Percentiles rank a stretch among this genome's conserved stretches.
phyloP scores from a whole-genome alignment of 2,797 vertebrate species.

The Orestias chungarensis region DNA sequence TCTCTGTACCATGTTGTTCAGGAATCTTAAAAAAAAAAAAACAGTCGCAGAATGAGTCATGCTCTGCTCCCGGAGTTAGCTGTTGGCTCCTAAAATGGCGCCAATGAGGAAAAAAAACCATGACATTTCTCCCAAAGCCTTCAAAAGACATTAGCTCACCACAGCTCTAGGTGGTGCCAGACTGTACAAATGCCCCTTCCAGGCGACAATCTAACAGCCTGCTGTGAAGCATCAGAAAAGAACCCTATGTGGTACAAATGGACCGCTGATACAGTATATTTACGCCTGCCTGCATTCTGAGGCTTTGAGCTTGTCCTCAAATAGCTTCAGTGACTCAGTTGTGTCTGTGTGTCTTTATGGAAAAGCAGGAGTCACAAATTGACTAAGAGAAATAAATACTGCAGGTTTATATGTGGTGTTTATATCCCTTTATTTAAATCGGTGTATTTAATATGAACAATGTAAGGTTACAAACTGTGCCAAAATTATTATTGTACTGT shows the following conservation, averaged over 20 bases:
- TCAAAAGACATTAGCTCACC: slow-evolving; percentile 53
- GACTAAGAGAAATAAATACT: too few species aligned
- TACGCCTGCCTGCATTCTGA: slow-evolving; percentile 42
- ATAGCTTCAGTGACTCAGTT: slow-evolving; percentile 45
- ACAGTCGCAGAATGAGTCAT: slow-evolving; percentile 32
- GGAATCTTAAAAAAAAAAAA: slow-evolving; percentile 9
- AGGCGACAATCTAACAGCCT: slow-evolving; percentile 38
- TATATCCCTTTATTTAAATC: too few species aligned
- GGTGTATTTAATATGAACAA: too few species aligned
- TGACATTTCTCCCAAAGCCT: slow-evolving; percentile 31
- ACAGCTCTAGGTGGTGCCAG: slow-evolving; percentile 6
- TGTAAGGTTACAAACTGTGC: too few species aligned
- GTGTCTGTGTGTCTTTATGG: background rate
- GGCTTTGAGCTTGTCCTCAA: slow-evolving; percentile 40
- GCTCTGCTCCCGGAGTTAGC: slow-evolving; percentile 21
- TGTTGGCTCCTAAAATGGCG: slow-evolving; percentile 20
- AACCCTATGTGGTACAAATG: slow-evolving; percentile 49
- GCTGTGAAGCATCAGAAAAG: slow-evolving; percentile 30
- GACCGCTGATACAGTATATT: slow-evolving; percentile 42
- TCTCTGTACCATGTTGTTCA: slow-evolving; percentile 9
- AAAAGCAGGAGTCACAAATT: background rate
- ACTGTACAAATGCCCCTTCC: slow-evolving; percentile 44
- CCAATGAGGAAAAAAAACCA: slow-evolving; percentile 21
- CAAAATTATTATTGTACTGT: too few species aligned
- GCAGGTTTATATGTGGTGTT: too few species aligned